These are phyloP conservation scores for Aldabrachelys gigantea DNA, from an alignment of 2,113 vertebrate genomes.

Conservation along the genomic window DNA sequence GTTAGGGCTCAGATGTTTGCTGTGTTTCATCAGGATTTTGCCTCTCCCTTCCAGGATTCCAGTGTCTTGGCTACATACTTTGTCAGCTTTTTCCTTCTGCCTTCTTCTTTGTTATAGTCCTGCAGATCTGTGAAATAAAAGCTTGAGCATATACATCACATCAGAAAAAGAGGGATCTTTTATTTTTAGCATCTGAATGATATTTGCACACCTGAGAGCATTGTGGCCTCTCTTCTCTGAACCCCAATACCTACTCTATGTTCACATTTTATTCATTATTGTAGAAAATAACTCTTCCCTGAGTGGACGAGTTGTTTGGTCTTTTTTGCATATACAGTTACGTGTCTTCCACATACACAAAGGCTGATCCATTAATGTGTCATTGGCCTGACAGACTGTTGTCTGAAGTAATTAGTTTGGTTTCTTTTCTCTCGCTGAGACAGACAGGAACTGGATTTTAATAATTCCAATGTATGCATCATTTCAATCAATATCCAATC, in stretches of 20 bases:
- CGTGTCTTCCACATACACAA: not conserved
- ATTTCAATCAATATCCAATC: not conserved
- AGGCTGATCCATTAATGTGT: not conserved
- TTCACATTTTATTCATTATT: conserved; percentile 7
- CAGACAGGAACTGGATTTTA: not conserved
- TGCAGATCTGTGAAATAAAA: not conserved
- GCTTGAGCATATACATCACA: not conserved
- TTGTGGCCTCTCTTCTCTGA: not conserved
- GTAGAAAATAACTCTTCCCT: not conserved
- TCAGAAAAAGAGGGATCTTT: not conserved
- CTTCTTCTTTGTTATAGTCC: not conserved
- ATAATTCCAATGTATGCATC: not conserved
- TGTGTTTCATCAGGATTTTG: conserved; percentile 5
- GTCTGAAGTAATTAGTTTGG: not conserved
- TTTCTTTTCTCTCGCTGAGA: not conserved
- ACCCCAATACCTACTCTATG: not conserved
- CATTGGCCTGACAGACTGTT: not conserved
- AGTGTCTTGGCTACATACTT: not conserved
- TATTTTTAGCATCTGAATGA: not conserved
- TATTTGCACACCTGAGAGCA: not conserved
- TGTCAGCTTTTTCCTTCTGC: not conserved
- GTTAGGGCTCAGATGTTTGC: not conserved
- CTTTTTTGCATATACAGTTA: not conserved
- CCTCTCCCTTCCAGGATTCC: not conserved
- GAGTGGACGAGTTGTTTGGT: not conserved